Evolutionary conservation across 2,888 invertebrate genomes (phyloP).

Genomic region (Biston stratarius): DNA sequence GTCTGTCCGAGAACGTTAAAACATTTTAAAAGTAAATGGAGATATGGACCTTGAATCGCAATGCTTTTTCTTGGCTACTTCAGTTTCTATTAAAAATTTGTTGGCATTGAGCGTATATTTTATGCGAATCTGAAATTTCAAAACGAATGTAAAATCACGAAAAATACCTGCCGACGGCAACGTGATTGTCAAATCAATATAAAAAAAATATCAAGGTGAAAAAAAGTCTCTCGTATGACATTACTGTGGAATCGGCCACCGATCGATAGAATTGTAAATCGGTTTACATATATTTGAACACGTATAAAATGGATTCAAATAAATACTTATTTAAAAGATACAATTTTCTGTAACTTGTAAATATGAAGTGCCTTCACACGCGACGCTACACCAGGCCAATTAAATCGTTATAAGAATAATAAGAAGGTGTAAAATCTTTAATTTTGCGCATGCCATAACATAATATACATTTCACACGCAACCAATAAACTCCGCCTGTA

Average conservation of each 20-base stretch:
- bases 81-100: not conserved
- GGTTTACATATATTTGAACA: constrained; percentile 60
- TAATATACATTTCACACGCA: constrained; percentile 64
- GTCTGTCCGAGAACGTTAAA: constrained; percentile 4
- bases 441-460: constrained; percentile 70
- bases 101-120: not conserved
- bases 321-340: constrained; percentile 9
- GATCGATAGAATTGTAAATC: constrained; percentile 81
- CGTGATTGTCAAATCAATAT: constrained; percentile 60
- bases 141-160: constrained; percentile 49
- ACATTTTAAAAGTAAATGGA: constrained; percentile 11
- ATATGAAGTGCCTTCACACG: constrained; percentile 47
- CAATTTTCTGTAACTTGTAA: constrained; percentile 43
- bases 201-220: constrained; percentile 75
- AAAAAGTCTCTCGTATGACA: constrained; percentile 71
- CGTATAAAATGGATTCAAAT: constrained; percentile 37
- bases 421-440: constrained; percentile 72
- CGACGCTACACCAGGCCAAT: constrained; percentile 54
- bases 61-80: constrained; percentile 23
- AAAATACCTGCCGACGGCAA: constrained; percentile 57
- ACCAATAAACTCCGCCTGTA: constrained; percentile 49
- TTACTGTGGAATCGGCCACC: constrained; percentile 57
- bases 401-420: constrained; percentile 56
- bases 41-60: constrained; percentile 15
- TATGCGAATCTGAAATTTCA: constrained; percentile 40